phyloP scores from a whole-genome alignment of 1,140 invertebrate species.

The Elymnias hypermnestra region DNA sequence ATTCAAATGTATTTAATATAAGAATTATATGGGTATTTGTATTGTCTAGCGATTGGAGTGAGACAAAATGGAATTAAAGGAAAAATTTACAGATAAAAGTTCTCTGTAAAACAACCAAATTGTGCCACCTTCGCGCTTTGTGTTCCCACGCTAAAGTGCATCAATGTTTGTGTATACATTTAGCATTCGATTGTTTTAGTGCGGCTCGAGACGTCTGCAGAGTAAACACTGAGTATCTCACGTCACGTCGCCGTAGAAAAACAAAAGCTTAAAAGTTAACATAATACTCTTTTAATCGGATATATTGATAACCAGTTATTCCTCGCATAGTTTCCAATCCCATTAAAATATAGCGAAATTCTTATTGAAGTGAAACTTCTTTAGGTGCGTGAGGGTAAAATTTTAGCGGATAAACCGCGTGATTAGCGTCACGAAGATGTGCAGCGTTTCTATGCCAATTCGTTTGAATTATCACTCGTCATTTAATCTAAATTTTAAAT shows the following conservation, averaged over 20 bases:
- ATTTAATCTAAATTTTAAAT: too few species aligned
- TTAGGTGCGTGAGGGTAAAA: too few species aligned
- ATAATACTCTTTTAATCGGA: too few species aligned
- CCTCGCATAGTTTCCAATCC: too few species aligned
- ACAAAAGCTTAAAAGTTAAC: too few species aligned
- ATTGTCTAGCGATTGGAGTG: neutral
- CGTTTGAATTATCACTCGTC: too few species aligned
- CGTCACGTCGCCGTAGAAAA: slow-evolving; percentile 1
- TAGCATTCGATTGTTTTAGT: slow-evolving; percentile 75
- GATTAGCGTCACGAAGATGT: too few species aligned
- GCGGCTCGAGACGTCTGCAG: slow-evolving; percentile 58
- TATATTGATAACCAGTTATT: too few species aligned
- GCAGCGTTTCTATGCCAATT: too few species aligned
- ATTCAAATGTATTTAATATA: slow-evolving; percentile 13
- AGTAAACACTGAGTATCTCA: slow-evolving; percentile 57
- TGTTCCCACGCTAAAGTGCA: slow-evolving; percentile 72
- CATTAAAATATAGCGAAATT: too few species aligned
- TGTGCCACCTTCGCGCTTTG: slow-evolving; percentile 53
- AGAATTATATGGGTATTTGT: neutral
- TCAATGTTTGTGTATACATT: slow-evolving; percentile 65
- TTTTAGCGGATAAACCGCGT: too few species aligned
- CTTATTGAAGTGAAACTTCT: too few species aligned
- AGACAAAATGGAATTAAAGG: neutral
- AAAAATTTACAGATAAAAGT: slow-evolving; percentile 7
- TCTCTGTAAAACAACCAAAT: slow-evolving; percentile 50